Percentiles rank a stretch among this genome's conserved stretches.
phyloP scores from a whole-genome alignment of 2,113 vertebrate genomes.

The Micromys minutus region DNA sequence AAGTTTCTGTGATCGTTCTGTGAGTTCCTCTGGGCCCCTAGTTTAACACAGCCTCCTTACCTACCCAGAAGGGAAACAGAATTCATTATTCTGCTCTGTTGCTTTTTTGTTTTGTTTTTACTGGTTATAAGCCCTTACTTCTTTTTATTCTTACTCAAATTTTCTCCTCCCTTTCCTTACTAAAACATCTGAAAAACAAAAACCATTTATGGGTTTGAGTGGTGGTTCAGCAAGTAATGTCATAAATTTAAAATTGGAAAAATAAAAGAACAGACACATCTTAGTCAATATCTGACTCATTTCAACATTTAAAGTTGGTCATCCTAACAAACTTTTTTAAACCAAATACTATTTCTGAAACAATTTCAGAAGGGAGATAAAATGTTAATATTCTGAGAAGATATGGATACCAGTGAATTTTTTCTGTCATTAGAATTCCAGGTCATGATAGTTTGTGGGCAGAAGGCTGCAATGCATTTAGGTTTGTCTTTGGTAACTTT shows the following conservation, averaged over 20 bases:
- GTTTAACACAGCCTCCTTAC: not conserved
- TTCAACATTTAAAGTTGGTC: slow-evolving; percentile 6
- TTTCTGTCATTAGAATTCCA: not conserved
- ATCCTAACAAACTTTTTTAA: not conserved
- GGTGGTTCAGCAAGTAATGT: not conserved
- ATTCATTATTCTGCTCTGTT: not conserved
- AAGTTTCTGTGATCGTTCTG: not conserved
- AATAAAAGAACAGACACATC: not conserved
- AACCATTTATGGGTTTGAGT: not conserved
- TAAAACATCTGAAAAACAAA: not conserved
- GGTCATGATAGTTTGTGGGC: not conserved
- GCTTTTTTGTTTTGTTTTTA: not conserved
- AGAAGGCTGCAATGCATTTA: not conserved
- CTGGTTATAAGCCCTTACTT: not conserved
- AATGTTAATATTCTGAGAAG: slow-evolving; percentile 1
- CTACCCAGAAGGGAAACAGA: not conserved
- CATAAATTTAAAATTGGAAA: not conserved
- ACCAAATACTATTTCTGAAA: slow-evolving; percentile 12
- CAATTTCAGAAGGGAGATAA: not conserved
- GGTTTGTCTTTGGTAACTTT: not conserved
- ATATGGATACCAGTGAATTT: not conserved
- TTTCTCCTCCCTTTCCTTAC: not conserved
- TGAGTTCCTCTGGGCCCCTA: not conserved
- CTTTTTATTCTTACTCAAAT: not conserved
- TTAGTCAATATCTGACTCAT: slow-evolving; percentile 29